phyloP scores from a whole-genome alignment of 2,113 vertebrate genomes.

The Neolamprologus longior region DNA sequence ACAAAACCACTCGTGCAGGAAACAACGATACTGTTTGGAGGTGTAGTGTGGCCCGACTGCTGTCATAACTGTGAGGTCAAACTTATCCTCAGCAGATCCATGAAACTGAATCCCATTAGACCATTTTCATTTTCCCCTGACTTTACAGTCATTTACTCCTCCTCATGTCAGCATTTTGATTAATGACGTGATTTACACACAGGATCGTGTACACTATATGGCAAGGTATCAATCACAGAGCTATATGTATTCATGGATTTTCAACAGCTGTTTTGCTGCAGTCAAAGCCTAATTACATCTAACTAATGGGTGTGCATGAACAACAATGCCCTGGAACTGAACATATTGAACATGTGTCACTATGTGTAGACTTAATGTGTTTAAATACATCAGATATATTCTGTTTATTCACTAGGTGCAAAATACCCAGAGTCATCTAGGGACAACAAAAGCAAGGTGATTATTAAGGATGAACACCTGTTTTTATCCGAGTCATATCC shows the following conservation, averaged over 20 bases:
- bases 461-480: conserved; percentile 17
- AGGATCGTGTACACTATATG: background rate
- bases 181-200: conserved; percentile 32
- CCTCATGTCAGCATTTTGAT: conserved; percentile 32
- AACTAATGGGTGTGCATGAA: conserved; percentile 28
- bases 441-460: background rate
- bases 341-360: conserved; percentile 20
- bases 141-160: conserved; percentile 7
- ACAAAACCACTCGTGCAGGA: conserved; percentile 23
- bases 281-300: conserved; percentile 35
- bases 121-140: background rate
- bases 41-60: conserved; percentile 29
- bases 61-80: conserved; percentile 27
- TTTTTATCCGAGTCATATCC: background rate
- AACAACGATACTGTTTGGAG: background rate
- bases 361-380: background rate
- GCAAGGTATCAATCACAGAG: conserved; percentile 45
- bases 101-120: background rate
- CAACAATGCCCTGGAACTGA: conserved; percentile 22
- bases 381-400: background rate
- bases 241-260: conserved; percentile 17
- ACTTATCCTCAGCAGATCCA: conserved; percentile 19
- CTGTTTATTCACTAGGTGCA: background rate
- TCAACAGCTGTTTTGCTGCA: background rate
- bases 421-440: background rate